Conservation (phyloP, 2,888 invertebrate species). For the Agriopis leucophaearia region DNA sequence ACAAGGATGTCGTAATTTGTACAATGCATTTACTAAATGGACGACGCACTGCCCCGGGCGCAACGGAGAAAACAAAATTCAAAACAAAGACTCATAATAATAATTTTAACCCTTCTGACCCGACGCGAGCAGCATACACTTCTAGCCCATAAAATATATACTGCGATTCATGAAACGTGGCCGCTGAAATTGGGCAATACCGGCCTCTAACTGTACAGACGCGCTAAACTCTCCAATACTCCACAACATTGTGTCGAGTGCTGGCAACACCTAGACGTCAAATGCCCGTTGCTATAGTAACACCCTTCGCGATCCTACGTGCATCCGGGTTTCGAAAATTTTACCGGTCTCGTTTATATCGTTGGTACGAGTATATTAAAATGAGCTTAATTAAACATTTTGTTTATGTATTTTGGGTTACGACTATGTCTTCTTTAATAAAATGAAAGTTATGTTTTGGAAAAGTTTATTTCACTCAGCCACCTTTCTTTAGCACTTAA, state of each 20-base stretch:
- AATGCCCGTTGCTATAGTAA: slow-evolving; percentile 78
- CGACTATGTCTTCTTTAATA: not conserved
- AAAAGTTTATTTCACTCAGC: not conserved
- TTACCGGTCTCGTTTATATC: slow-evolving; percentile 56
- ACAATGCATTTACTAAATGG: slow-evolving; percentile 58
- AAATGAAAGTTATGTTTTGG: not conserved
- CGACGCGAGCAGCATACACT: slow-evolving; percentile 63
- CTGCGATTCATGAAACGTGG: slow-evolving; percentile 55
- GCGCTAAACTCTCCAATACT: slow-evolving; percentile 50
- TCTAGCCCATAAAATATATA: slow-evolving; percentile 59
- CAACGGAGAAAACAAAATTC: slow-evolving; percentile 71
- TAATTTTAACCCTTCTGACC: slow-evolving; percentile 74
- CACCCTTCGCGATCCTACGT: slow-evolving; percentile 74
- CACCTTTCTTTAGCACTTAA: not conserved
- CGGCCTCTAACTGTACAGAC: slow-evolving; percentile 35
- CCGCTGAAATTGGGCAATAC: slow-evolving; percentile 46
- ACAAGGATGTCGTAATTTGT: slow-evolving; percentile 64
- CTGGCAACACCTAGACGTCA: slow-evolving; percentile 73
- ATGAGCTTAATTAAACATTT: slow-evolving; percentile 58
- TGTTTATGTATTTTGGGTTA: slow-evolving; percentile 12
- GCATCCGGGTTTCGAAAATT: slow-evolving; percentile 77
- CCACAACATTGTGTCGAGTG: slow-evolving; percentile 54
- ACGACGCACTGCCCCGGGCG: slow-evolving; percentile 61
- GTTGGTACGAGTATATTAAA: slow-evolving; percentile 60
- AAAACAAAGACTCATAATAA: slow-evolving; percentile 74